Conservation (phyloP, 23 tunicate genomes). For the Aplidium turbinatum region DNA sequence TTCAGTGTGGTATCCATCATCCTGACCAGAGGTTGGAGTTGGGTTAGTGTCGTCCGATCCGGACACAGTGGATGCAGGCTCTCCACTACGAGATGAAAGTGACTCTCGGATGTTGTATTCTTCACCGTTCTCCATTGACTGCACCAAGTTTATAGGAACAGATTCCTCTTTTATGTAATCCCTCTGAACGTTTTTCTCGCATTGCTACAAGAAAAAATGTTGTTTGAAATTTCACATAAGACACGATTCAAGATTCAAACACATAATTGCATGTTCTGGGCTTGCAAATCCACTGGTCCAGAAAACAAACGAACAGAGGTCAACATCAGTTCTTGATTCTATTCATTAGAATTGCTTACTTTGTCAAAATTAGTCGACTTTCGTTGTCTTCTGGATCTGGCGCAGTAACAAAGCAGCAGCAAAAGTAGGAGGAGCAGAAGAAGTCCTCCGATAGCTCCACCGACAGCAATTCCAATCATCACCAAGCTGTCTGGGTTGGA, state of each 20-base stretch:
- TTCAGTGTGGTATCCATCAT: slow-evolving; percentile 96
- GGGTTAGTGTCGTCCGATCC: slow-evolving; percentile 59
- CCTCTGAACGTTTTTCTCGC: too few relatives aligned
- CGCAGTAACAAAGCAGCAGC: slow-evolving; percentile 43
- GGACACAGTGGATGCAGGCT: slow-evolving; percentile 31
- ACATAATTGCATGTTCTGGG: too few relatives aligned
- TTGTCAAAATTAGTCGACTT: slow-evolving; percentile 78
- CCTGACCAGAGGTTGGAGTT: slow-evolving; percentile 56
- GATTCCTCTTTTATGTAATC: too few relatives aligned
- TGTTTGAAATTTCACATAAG: too few relatives aligned
- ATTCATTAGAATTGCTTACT: neutral
- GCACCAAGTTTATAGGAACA: too few relatives aligned
- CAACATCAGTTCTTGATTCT: too few relatives aligned
- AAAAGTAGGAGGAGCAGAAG: slow-evolving; percentile 31
- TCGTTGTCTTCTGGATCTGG: slow-evolving; percentile 46
- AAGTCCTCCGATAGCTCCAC: slow-evolving; percentile 46
- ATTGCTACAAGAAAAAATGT: too few relatives aligned
- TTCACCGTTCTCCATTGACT: too few relatives aligned
- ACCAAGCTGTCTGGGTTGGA: neutral
- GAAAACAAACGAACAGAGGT: too few relatives aligned
- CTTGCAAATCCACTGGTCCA: too few relatives aligned
- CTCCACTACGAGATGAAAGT: slow-evolving; percentile 50
- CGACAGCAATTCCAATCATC: slow-evolving; percentile 44
- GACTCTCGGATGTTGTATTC: slow-evolving; percentile 48
- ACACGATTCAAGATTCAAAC: too few relatives aligned